Conservation (phyloP, 2,797 vertebrate genomes). For the Avahi laniger region DNA sequence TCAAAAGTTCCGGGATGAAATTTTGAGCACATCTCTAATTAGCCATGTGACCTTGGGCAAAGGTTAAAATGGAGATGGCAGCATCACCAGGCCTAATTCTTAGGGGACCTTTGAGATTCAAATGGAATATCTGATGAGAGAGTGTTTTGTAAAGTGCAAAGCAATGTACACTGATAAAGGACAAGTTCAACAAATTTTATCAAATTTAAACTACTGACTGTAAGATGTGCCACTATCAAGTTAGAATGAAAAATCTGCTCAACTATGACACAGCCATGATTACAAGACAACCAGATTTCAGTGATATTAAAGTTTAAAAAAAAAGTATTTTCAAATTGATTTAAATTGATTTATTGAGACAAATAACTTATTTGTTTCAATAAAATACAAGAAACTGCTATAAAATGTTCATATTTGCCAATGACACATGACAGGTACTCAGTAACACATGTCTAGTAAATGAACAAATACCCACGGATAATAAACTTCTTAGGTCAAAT, state of each 20-base stretch:
- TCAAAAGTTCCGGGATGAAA: background rate
- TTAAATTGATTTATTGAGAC: background rate
- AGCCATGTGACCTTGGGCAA: background rate
- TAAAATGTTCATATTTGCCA: slow-evolving; percentile 30
- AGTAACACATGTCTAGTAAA: slow-evolving; percentile 5
- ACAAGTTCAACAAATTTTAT: slow-evolving; percentile 4
- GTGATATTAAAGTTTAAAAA: background rate
- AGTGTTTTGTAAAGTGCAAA: background rate
- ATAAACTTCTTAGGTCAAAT: background rate
- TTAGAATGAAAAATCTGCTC: slow-evolving; percentile 46
- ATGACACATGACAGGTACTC: background rate
- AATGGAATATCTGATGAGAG: background rate
- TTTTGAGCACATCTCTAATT: slow-evolving; percentile 22
- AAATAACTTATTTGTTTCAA: slow-evolving; percentile 15
- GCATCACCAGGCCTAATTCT: background rate
- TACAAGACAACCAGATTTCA: slow-evolving; percentile 36
- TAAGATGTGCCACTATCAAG: slow-evolving; percentile 35
- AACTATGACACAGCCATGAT: background rate
- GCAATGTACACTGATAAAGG: background rate
- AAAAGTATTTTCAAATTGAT: background rate
- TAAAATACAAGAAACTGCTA: background rate
- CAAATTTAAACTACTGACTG: slow-evolving; percentile 31
- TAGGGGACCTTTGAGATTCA: background rate
- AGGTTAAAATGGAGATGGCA: background rate
- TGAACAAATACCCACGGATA: background rate